These are phyloP conservation scores for Sitta europaea DNA, from an alignment of 2,113 vertebrate species.

Conservation along the genomic window DNA sequence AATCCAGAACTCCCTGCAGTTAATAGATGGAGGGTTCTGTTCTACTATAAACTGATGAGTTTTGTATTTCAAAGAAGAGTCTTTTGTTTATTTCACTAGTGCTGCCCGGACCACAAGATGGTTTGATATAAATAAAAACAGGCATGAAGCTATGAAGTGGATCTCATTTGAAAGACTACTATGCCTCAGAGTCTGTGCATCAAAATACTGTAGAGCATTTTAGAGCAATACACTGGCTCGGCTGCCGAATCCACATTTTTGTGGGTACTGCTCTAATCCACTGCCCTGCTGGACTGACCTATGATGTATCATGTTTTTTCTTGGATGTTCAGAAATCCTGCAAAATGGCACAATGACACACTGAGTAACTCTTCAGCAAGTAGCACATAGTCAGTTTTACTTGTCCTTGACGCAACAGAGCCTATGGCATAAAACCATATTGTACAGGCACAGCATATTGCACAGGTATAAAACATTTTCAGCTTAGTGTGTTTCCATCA, in stretches of 20 bases:
- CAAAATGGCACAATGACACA: background rate
- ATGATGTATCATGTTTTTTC: background rate
- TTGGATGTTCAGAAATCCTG: background rate
- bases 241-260: background rate
- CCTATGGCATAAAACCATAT: background rate
- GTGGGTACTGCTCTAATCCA: background rate
- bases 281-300: rapidly evolving
- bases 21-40: background rate
- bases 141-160: background rate
- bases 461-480: background rate
- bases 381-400: background rate
- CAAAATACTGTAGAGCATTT: background rate
- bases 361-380: background rate
- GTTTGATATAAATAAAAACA: background rate
- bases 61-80: background rate
- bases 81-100: background rate
- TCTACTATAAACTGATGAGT: background rate
- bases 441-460: background rate
- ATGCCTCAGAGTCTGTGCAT: background rate
- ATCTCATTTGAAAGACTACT: background rate
- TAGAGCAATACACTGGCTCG: background rate
- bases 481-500: background rate
- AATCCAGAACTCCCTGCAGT: background rate
- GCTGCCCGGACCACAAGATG: background rate
- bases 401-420: background rate